Conservation (phyloP, 2,797 vertebrate species). For the Muscicapa striata region DNA sequence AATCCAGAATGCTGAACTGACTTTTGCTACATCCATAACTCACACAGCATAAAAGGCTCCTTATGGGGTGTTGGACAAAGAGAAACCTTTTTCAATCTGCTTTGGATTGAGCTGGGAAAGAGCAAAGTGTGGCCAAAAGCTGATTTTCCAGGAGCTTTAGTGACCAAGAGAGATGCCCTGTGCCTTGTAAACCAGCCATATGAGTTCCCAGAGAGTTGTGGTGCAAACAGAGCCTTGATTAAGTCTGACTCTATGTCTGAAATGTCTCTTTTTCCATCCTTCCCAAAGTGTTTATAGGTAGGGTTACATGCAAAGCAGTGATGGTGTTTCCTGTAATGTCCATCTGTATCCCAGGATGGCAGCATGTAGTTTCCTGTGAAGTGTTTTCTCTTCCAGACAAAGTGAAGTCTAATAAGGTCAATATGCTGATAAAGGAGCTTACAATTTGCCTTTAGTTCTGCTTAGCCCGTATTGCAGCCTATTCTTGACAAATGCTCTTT, state of each 20-base stretch:
- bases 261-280: background rate
- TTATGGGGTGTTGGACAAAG: background rate
- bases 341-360: background rate
- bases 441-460: background rate
- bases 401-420: background rate
- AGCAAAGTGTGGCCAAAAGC: accelerated
- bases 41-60: background rate
- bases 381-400: background rate
- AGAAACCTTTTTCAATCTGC: background rate
- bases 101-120: background rate
- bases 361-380: background rate
- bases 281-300: background rate
- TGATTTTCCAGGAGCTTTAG: background rate
- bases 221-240: background rate
- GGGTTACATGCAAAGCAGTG: background rate
- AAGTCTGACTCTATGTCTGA: background rate
- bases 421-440: background rate
- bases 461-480: background rate
- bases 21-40: background rate
- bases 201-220: background rate
- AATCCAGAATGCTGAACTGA: background rate
- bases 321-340: background rate
- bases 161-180: background rate
- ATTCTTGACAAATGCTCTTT: background rate
- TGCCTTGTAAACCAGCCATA: background rate